These are phyloP conservation scores for Rhabdophis nuchalis DNA, from an alignment of 2,797 vertebrate species.

Conservation along the genomic window DNA sequence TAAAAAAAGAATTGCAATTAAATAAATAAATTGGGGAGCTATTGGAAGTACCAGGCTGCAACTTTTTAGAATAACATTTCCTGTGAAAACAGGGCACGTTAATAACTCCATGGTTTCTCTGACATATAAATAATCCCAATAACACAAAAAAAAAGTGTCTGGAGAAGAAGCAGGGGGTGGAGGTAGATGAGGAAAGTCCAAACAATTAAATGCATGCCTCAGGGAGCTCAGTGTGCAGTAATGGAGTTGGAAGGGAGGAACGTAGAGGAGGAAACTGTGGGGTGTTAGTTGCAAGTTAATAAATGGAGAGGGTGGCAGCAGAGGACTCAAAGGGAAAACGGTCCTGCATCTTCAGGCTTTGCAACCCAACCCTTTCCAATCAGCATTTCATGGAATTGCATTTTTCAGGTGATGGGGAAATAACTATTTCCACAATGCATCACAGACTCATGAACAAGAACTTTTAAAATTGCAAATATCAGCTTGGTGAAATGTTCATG, in stretches of 20 bases:
- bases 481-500: background rate
- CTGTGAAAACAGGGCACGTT: background rate
- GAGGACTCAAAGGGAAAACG: background rate
- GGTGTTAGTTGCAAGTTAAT: slow-evolving; percentile 6
- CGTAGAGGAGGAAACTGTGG: slow-evolving; percentile 11
- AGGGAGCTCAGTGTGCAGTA: slow-evolving; percentile 2
- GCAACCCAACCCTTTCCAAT: background rate
- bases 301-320: background rate
- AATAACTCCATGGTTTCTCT: background rate
- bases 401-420: background rate
- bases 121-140: slow-evolving; percentile 8
- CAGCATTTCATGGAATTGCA: background rate
- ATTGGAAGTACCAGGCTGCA: slow-evolving; percentile 5
- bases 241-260: background rate
- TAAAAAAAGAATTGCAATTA: background rate
- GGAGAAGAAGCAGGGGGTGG: background rate
- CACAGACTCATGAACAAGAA: background rate
- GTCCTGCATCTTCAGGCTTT: background rate
- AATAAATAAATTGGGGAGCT: background rate
- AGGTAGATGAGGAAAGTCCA: background rate
- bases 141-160: background rate
- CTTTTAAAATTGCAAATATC: background rate
- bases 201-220: slow-evolving; percentile 22
- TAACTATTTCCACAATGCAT: background rate
- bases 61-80: slow-evolving; percentile 10